Percentiles rank a stretch among this genome's conserved stretches.
phyloP scores from a whole-genome alignment of 2,797 vertebrate species.

The Pangasius larnaudii region DNA sequence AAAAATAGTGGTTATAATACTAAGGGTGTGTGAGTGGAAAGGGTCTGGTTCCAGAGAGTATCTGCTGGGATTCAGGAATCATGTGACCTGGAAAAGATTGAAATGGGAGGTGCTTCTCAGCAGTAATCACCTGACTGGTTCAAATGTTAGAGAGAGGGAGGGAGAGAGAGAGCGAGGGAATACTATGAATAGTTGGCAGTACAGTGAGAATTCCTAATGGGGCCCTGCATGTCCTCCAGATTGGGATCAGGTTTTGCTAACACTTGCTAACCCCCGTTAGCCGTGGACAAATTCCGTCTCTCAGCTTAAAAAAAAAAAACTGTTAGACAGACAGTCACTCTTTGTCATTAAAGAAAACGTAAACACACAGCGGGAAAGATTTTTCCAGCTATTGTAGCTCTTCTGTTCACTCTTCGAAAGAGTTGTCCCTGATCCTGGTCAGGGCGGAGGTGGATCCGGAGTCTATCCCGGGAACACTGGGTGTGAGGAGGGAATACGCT shows the following conservation, averaged over 20 bases:
- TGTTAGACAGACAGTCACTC: neutral
- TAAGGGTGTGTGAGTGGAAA: slow-evolving; percentile 2
- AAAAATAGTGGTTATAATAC: neutral
- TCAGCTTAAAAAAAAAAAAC: neutral
- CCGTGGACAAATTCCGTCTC: neutral
- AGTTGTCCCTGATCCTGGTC: neutral
- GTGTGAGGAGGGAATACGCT: neutral
- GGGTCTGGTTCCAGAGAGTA: slow-evolving; percentile 45
- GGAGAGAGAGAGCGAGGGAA: slow-evolving; percentile 22
- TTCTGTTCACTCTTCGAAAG: slow-evolving; percentile 60
- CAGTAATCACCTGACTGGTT: slow-evolving; percentile 38
- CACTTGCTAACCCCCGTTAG: neutral
- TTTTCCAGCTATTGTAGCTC: too few relatives aligned
- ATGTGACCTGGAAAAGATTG: slow-evolving; percentile 42
- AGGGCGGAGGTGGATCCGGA: neutral
- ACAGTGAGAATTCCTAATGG: slow-evolving; percentile 56
- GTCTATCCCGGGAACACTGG: neutral
- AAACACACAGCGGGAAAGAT: neutral
- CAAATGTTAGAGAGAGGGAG: neutral
- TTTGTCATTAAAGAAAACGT: neutral
- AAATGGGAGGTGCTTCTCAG: slow-evolving; percentile 34
- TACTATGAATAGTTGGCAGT: slow-evolving; percentile 48
- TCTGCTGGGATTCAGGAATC: slow-evolving; percentile 52
- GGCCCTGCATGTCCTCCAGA: slow-evolving; percentile 48
- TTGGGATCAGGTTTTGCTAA: slow-evolving; percentile 29